These are phyloP conservation scores for Lepidurus apus DNA, from an alignment of 1,140 invertebrate species.

Conservation along the genomic window DNA sequence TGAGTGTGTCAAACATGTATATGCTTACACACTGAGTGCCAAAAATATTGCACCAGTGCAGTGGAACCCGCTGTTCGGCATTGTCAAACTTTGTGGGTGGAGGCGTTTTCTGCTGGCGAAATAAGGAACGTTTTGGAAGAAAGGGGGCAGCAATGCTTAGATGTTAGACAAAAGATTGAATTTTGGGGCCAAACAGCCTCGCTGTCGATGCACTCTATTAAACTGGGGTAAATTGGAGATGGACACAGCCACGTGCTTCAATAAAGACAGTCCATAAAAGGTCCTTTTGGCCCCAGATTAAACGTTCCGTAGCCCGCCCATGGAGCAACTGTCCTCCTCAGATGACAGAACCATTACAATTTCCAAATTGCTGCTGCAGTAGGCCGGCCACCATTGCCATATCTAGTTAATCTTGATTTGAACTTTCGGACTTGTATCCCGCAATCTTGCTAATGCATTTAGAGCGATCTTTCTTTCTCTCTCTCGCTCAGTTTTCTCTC, in stretches of 20 bases:
- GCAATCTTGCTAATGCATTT: not conserved
- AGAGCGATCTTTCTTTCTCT: not conserved
- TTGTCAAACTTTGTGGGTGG: too few relatives aligned
- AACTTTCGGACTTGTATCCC: not conserved
- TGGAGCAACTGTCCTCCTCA: conserved; percentile 1
- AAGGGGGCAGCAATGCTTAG: not conserved
- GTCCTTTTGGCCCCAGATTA: not conserved
- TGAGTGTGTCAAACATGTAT: too few relatives aligned
- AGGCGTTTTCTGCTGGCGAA: not conserved
- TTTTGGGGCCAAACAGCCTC: conserved; percentile 1
- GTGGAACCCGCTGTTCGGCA: too few relatives aligned
- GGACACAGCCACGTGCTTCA: conserved; percentile 4
- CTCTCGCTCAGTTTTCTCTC: too few relatives aligned
- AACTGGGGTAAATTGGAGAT: not conserved
- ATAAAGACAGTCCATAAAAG: not conserved
- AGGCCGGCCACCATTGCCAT: not conserved
- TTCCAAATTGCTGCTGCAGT: conserved; percentile 14
- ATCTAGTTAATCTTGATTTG: conserved; percentile 5
- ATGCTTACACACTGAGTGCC: too few relatives aligned
- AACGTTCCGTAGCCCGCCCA: conserved; percentile 3
- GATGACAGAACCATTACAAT: conserved; percentile 19
- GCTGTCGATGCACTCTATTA: conserved; percentile 6
- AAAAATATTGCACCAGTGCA: too few relatives aligned
- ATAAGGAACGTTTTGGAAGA: not conserved
- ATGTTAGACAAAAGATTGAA: not conserved